These are phyloP conservation scores for Toxonevra muliebris DNA, from an alignment of 2,888 invertebrate species.

Conservation along the genomic window DNA sequence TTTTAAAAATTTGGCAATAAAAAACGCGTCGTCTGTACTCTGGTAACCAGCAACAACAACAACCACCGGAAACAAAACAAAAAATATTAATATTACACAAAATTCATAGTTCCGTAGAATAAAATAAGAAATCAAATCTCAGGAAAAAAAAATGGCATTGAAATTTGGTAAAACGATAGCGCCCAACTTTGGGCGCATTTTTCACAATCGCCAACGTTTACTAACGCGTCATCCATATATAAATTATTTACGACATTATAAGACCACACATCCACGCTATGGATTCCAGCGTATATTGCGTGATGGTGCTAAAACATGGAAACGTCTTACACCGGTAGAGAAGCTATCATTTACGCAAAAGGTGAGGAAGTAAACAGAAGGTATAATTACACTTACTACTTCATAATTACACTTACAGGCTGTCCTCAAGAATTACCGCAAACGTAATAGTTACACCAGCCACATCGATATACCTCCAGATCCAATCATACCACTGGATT, in stretches of 20 bases:
- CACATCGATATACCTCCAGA: conserved; percentile 5
- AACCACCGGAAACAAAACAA: neutral
- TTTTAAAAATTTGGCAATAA: conserved; percentile 30
- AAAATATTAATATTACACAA: neutral
- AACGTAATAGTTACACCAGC: neutral
- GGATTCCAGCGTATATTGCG: conserved; percentile 26
- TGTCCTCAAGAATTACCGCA: conserved; percentile 13
- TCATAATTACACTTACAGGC: conserved; percentile 15
- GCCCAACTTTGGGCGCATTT: conserved; percentile 29
- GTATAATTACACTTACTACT: neutral
- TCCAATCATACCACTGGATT: conserved; percentile 14
- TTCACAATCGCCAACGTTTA: conserved; percentile 21
- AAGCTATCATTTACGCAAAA: conserved; percentile 21
- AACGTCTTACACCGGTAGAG: conserved; percentile 15
- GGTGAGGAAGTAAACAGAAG: conserved; percentile 10
- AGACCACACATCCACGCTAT: conserved; percentile 24
- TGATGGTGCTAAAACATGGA: conserved; percentile 31
- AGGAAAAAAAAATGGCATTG: conserved; percentile 24
- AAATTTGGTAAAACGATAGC: conserved; percentile 32
- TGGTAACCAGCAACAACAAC: neutral
- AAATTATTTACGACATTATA: conserved; percentile 34
- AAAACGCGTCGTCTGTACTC: neutral
- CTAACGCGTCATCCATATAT: conserved; percentile 37
- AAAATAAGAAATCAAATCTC: conserved; percentile 2
- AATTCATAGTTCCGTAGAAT: neutral